Percentiles rank a stretch among this genome's conserved stretches.
These are phyloP conservation scores for Leucania comma DNA, from an alignment of 2,888 invertebrate genomes.

Conservation along the genomic window DNA sequence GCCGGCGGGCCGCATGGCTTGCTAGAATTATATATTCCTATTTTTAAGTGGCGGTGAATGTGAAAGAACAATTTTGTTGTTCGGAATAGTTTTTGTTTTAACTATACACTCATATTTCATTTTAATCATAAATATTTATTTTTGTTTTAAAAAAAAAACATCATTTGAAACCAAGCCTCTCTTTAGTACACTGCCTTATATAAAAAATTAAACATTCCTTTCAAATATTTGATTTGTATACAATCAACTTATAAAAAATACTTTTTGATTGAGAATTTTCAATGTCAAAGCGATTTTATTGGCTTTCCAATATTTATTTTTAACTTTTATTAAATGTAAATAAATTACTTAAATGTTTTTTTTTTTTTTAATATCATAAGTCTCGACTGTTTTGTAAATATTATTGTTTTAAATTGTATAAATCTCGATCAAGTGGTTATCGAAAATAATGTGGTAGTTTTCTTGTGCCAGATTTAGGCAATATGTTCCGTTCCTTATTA, in stretches of 20 bases:
- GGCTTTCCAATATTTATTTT: too few species aligned
- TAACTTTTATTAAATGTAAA: too few species aligned
- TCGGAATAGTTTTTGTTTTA: neutral
- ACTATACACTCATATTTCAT: conserved; percentile 8
- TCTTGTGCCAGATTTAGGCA: neutral
- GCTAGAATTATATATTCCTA: too few species aligned
- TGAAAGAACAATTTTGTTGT: too few species aligned
- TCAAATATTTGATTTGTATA: conserved; percentile 24
- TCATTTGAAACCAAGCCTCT: conserved; percentile 16
- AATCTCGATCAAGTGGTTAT: conserved; percentile 1
- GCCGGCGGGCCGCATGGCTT: too few species aligned
- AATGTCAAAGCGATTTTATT: too few species aligned
- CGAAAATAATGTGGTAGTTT: neutral
- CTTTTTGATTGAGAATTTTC: too few species aligned
- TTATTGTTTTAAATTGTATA: neutral
- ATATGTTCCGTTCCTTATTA: neutral
- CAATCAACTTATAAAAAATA: neutral
- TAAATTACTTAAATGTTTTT: neutral
- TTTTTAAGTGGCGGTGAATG: too few species aligned
- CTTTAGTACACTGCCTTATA: conserved; percentile 16
- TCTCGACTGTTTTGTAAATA: conserved; percentile 46
- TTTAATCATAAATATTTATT: conserved; percentile 18
- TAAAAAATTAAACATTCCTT: conserved; percentile 36
- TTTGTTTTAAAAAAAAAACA: neutral
- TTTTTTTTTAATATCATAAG: neutral